A percentile compares a stretch with the other conserved stretches of the same genome.
Evolutionary conservation across 2,888 invertebrate species (phyloP).

Genomic region (Drosophila cracens): DNA sequence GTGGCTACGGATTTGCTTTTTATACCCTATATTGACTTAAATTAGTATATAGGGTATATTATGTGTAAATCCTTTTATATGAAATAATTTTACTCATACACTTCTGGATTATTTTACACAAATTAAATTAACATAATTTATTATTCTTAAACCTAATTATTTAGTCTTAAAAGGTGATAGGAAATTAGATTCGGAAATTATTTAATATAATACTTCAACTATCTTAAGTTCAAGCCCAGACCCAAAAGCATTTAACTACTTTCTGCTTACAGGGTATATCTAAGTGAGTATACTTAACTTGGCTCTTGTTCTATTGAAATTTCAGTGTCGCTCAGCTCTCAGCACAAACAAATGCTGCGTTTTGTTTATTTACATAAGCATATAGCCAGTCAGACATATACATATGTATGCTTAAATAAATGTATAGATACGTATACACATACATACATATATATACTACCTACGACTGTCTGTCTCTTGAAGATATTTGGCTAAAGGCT

Average conservation of each 20-base stretch:
- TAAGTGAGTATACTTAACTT: constrained; percentile 1
- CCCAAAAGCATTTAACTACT: neutral
- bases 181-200: neutral
- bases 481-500: constrained; percentile 80
- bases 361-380: constrained; percentile 73
- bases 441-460: constrained; percentile 32
- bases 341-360: constrained; percentile 64
- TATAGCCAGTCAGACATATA: constrained; percentile 33
- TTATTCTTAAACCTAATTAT: neutral
- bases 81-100: too few relatives aligned
- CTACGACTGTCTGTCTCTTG: constrained; percentile 63
- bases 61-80: neutral
- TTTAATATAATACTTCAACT: neutral
- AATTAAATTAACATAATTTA: neutral
- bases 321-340: constrained; percentile 58
- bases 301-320: constrained; percentile 60
- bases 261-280: constrained; percentile 6
- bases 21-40: constrained; percentile 21
- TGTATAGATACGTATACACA: constrained; percentile 27
- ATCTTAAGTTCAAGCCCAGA: neutral
- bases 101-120: neutral
- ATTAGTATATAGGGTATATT: neutral
- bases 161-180: neutral
- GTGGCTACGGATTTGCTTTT: constrained; percentile 64
- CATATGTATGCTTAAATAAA: constrained; percentile 23